Conservation (phyloP, 2,113 vertebrate genomes). For the Plectropomus leopardus region DNA sequence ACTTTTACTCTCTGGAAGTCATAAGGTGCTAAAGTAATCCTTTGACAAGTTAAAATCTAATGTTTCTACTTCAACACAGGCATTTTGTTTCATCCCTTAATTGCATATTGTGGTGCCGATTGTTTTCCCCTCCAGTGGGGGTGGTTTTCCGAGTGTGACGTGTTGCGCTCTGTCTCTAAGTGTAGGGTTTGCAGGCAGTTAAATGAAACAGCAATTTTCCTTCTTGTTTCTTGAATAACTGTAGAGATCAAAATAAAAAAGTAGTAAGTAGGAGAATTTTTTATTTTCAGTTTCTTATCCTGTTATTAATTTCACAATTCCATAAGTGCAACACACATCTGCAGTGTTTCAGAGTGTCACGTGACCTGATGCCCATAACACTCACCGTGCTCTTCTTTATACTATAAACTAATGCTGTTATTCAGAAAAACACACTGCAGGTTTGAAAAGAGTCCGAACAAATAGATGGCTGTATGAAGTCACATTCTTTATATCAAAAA, state of each 20-base stretch:
- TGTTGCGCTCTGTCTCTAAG: neutral
- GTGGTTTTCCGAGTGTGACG: too few species aligned
- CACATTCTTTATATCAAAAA: neutral
- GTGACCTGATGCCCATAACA: neutral
- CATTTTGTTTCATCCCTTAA: too few species aligned
- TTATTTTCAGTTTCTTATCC: neutral
- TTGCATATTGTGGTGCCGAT: too few species aligned
- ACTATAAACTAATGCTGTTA: neutral
- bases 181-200: neutral
- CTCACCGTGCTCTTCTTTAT: neutral
- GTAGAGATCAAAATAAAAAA: neutral
- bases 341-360: neutral
- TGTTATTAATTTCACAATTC: neutral
- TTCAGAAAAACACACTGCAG: too few species aligned
- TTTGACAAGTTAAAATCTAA: too few species aligned
- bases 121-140: too few species aligned
- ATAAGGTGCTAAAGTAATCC: too few species aligned
- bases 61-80: too few species aligned
- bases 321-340: constrained; percentile 10
- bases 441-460: neutral
- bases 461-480: neutral
- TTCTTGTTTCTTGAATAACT: neutral
- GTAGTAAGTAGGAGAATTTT: neutral
- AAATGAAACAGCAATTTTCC: neutral
- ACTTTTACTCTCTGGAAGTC: too few species aligned